Evolutionary conservation across 1,140 invertebrate species (phyloP).

Genomic region (Drosophila sulfurigaster): DNA sequence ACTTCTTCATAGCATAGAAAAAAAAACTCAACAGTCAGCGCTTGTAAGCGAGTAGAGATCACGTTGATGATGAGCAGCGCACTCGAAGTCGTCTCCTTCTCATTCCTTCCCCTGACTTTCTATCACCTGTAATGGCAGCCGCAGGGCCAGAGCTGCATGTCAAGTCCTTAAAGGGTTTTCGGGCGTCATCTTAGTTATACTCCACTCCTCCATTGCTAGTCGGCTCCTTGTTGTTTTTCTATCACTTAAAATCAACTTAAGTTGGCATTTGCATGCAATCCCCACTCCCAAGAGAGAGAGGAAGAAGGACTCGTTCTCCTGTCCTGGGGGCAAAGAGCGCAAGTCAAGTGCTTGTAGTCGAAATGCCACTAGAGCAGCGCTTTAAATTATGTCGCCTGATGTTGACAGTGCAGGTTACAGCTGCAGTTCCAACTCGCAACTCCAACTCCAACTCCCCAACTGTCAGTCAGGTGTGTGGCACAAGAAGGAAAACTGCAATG

Average conservation of each 20-base stretch:
- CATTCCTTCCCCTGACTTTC: background rate
- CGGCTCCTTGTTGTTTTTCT: constrained; percentile 69
- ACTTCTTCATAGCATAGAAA: constrained; percentile 15
- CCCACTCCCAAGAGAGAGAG: background rate
- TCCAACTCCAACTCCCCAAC: too few relatives aligned
- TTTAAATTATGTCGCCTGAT: constrained; percentile 75
- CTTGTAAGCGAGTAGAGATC: constrained; percentile 50
- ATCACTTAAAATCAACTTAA: constrained; percentile 84
- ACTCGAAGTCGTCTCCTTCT: constrained; percentile 55
- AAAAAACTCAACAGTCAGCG: constrained; percentile 72
- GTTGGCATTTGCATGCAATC: constrained; percentile 76
- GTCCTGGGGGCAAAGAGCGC: background rate
- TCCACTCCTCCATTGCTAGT: background rate
- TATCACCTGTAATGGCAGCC: constrained; percentile 41
- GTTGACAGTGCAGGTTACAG: constrained; percentile 45
- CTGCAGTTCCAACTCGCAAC: background rate
- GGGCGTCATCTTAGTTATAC: constrained; percentile 24
- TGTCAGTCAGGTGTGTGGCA: constrained; percentile 37
- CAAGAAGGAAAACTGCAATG: constrained; percentile 61
- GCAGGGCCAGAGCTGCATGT: constrained; percentile 18
- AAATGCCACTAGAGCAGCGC: constrained; percentile 79
- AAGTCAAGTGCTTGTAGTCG: constrained; percentile 78
- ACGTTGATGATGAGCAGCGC: constrained; percentile 66
- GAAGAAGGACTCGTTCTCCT: background rate
- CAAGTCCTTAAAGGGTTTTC: constrained; percentile 40